Base-by-base conservation (phyloP, 2,113 vertebrate species). In the Barnardius zonarius region DNA sequence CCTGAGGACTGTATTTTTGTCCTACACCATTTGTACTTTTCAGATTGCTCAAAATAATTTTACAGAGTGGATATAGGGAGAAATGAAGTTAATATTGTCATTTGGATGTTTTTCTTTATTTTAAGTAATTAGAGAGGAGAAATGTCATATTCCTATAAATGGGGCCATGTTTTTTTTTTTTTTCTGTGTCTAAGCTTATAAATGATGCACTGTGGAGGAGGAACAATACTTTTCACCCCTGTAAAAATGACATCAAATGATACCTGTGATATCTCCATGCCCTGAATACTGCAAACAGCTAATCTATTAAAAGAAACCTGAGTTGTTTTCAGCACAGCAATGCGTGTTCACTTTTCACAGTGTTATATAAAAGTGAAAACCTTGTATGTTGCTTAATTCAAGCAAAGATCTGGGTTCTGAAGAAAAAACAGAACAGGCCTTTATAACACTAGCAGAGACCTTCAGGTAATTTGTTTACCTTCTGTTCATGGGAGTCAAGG, bases 391-490 rank as follows among this genome's bases (percentile, higher is more conserved):
- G 15, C 49, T 82, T 91, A 76, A 84, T 78, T 91, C 57, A 91
- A 87, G 44, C 5, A 83, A 87, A 84, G n/a, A 72, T 72, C 39
- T 87, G 28, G 9, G 4, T 88, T 75, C 66, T 81, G 83, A 31
- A 28, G 33, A 61, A 73, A 68, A 86, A 83, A 11, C 11, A 64
- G 35, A 62, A 35, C 18, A 86, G 28, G 57, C 48, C 5, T 69
- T 90, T 87, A 27, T 10, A 81, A 19, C 39, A 78, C 18, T 39
- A 87, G 13, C 9, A 83, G 86, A 78, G 76, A 91, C 81, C 67
- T 95, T 91, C 57, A 82, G 70, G 81, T 96, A 82, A 80, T 95
- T 92, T 91, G 41, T 89, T 92, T 96, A 51, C 74, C 62, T 94
- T 94, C 86, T 92, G 88, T 83, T 95, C 54, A 8, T 46, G 46